Evolutionary conservation across 2,797 vertebrate genomes (phyloP).

Genomic region (Hirundo rustica): DNA sequence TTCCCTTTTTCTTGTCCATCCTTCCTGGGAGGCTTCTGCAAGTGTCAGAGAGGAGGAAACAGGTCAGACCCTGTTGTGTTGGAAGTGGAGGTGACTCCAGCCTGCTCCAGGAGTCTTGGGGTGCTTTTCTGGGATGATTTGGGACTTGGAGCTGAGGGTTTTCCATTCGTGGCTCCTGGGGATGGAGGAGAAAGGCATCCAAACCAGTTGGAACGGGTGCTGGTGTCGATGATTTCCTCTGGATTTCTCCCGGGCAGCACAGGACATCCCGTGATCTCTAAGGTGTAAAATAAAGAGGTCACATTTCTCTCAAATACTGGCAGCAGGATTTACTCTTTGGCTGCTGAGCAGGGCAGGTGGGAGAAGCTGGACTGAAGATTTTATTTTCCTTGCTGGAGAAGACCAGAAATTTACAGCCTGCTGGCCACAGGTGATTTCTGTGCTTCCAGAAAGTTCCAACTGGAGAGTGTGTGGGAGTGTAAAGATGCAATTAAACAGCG

Average conservation of each 20-base stretch:
- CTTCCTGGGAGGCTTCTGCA: background rate
- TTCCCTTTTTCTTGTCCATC: background rate
- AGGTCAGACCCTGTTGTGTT: fast-evolving
- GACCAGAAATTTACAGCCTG: background rate
- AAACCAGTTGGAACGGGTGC: background rate
- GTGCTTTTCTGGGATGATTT: background rate
- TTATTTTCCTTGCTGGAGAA: background rate
- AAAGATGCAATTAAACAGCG: background rate
- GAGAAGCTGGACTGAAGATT: background rate
- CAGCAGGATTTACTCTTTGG: background rate
- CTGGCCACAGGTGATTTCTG: background rate
- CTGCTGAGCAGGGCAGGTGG: background rate
- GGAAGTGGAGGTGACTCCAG: background rate
- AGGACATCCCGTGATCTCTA: background rate
- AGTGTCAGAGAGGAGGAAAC: background rate
- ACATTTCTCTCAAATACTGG: background rate
- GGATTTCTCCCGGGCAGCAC: fast-evolving
- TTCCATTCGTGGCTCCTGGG: background rate
- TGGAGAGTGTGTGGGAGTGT: background rate
- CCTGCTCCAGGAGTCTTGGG: background rate
- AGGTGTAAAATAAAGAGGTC: background rate
- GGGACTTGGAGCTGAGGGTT: background rate
- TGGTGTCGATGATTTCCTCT: background rate
- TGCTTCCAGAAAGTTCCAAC: background rate
- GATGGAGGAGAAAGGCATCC: background rate